phyloP scores from a whole-genome alignment of 1,140 invertebrate genomes.

The Watersipora subatra region DNA sequence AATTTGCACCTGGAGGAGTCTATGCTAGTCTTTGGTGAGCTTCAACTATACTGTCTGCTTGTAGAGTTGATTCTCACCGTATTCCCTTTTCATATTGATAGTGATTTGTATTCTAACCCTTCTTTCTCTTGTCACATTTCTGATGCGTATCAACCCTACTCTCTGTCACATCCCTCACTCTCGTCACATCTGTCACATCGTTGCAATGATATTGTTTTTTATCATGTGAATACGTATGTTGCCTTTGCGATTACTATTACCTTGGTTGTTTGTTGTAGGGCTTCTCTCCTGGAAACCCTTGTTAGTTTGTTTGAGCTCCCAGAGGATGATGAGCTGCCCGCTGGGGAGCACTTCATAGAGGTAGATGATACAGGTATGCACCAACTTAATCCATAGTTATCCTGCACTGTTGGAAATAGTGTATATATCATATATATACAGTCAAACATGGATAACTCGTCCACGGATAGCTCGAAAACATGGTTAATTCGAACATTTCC shows the following conservation, averaged over 20 bases:
- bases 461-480: too few species aligned
- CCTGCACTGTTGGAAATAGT: not conserved
- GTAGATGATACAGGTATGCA: slow-evolving; percentile 58
- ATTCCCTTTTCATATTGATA: not conserved
- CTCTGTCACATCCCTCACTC: too few species aligned
- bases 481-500: too few species aligned
- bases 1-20: slow-evolving; percentile 46
- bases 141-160: too few species aligned
- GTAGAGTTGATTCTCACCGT: not conserved
- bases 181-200: too few species aligned
- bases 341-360: slow-evolving; percentile 74
- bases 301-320: slow-evolving; percentile 78
- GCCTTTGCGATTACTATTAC: slow-evolving; percentile 18
- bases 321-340: slow-evolving; percentile 58
- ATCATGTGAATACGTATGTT: slow-evolving; percentile 3
- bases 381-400: not conserved
- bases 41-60: not conserved
- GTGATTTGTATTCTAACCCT: not conserved
- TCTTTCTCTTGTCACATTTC: too few species aligned
- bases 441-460: too few species aligned
- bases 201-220: not conserved
- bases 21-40: slow-evolving; percentile 54
- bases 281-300: slow-evolving; percentile 52
- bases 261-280: too few species aligned
- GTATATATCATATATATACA: not conserved